Conservation (phyloP, 2,888 invertebrate species). For the Cataglyphis rosenhaueri region DNA sequence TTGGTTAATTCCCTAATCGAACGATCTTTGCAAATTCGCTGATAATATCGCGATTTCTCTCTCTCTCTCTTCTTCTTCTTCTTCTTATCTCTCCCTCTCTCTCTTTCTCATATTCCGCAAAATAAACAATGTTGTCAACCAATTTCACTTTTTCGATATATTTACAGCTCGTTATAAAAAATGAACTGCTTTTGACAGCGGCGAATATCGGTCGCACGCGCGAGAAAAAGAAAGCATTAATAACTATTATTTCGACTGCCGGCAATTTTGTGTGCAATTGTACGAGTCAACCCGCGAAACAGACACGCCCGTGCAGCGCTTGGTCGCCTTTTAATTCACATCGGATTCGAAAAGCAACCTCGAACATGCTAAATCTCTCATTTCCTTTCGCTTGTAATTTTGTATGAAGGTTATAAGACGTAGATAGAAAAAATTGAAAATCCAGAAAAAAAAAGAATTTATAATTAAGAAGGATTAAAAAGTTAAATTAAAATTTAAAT, state of each 20-base stretch:
- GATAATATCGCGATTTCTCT: slow-evolving; percentile 1
- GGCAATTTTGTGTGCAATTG: slow-evolving; percentile 49
- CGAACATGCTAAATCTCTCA: background rate
- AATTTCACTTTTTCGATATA: background rate
- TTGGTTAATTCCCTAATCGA: slow-evolving; percentile 13
- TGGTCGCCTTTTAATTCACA: slow-evolving; percentile 49
- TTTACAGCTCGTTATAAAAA: slow-evolving; percentile 6
- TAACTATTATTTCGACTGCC: slow-evolving; percentile 46
- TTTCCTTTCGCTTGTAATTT: slow-evolving; percentile 14
- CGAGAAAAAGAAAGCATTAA: slow-evolving; percentile 40
- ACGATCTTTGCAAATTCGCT: background rate
- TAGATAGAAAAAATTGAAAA: slow-evolving; percentile 10
- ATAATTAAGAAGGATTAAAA: slow-evolving; percentile 2
- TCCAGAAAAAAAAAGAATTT: background rate
- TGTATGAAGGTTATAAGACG: background rate
- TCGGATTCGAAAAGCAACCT: slow-evolving; percentile 38
- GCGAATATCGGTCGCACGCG: slow-evolving; percentile 39
- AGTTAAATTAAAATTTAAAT: background rate
- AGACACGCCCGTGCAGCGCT: slow-evolving; percentile 38
- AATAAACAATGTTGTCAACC: slow-evolving; percentile 21
- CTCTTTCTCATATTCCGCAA: background rate
- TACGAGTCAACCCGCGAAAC: slow-evolving; percentile 37
- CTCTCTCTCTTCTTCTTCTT: background rate
- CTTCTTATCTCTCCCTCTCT: background rate
- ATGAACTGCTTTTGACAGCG: background rate